phyloP scores from a whole-genome alignment of 2,888 invertebrate genomes.

The Drosophila vallismaia region DNA sequence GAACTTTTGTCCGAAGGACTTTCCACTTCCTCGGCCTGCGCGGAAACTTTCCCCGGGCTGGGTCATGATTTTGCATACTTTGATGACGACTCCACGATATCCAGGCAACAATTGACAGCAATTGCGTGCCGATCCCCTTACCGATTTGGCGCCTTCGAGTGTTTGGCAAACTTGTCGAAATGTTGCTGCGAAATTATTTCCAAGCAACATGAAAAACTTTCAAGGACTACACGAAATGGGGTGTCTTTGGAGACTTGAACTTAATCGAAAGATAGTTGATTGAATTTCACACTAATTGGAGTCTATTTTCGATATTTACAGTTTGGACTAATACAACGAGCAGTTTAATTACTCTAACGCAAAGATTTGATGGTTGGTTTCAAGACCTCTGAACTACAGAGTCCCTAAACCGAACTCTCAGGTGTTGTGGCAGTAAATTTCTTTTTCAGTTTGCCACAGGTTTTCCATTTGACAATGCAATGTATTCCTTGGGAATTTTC shows the following conservation, averaged over 20 bases:
- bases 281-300: neutral
- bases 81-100: slow-evolving; percentile 35
- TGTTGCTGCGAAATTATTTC: slow-evolving; percentile 54
- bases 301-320: neutral
- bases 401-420: slow-evolving; percentile 23
- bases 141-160: slow-evolving; percentile 14
- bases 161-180: slow-evolving; percentile 62
- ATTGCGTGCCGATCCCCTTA: slow-evolving; percentile 58
- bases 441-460: slow-evolving; percentile 40
- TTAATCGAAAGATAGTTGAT: slow-evolving; percentile 1
- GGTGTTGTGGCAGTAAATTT: slow-evolving; percentile 34
- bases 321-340: neutral
- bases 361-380: neutral
- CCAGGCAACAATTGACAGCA: slow-evolving; percentile 72
- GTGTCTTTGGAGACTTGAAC: neutral
- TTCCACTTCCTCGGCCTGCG: slow-evolving; percentile 31
- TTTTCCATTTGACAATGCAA: slow-evolving; percentile 35
- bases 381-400: neutral
- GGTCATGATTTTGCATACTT: slow-evolving; percentile 70
- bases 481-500: slow-evolving; percentile 17
- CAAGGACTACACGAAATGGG: slow-evolving; percentile 12
- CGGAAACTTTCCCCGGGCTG: slow-evolving; percentile 29
- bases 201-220: slow-evolving; percentile 56
- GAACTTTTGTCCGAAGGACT: slow-evolving; percentile 38
- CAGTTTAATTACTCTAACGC: neutral